Base-by-base conservation (phyloP, 1,140 invertebrate genomes). In the Aphaenogaster floridana region DNA sequence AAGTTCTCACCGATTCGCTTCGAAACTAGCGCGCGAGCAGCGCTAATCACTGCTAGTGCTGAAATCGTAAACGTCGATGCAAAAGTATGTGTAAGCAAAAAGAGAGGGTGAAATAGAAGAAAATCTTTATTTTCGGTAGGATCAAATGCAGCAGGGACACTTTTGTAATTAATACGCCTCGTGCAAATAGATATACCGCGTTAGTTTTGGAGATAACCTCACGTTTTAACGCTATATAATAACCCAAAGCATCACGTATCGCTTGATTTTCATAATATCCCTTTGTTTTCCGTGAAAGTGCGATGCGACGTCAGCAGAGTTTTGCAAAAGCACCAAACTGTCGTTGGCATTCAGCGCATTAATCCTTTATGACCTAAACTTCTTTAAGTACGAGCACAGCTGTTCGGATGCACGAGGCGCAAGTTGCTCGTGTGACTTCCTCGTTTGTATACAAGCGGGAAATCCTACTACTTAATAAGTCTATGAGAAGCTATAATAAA, bases 301-400 rank as follows among this genome's bases (percentile, higher is more conserved):
- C 50, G 57, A 57, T 72, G 42, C 15, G 36, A 4, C 39, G 54
- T 83, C 54, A 76, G 15, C 69, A n/a, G 42, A 48, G 11, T 84
- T 84, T 54, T 59, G 63, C 42, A 57, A 50, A 36, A 61, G 11
- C 48, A 48, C 17, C 54, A 76, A 61, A 76, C 54, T 76, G 54
- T 76, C 69, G 80, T 61, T 72, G 80, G 68, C 6, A 61, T 74
- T 74, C 54, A 83, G 21, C 68, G 80, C 68, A 69, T 83, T 72
- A 83, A 83, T 34, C 68, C 68, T 72, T 74, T 83, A 83, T 69
- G 50, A 50, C 61, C 39, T 7, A 61, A 83, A 84, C 69, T 84
- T 84, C 69, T 76, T 84, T 61, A 76, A 61, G 50, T 71, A 45
- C 77, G n/a, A 52, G 63, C 63, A 48, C 69, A 74, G 80, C 69